Evolutionary conservation across 2,797 vertebrate genomes (phyloP), one percentile per base, ranked within the genome.

Genomic region (Melanotaenia parkinsoni): DNA sequence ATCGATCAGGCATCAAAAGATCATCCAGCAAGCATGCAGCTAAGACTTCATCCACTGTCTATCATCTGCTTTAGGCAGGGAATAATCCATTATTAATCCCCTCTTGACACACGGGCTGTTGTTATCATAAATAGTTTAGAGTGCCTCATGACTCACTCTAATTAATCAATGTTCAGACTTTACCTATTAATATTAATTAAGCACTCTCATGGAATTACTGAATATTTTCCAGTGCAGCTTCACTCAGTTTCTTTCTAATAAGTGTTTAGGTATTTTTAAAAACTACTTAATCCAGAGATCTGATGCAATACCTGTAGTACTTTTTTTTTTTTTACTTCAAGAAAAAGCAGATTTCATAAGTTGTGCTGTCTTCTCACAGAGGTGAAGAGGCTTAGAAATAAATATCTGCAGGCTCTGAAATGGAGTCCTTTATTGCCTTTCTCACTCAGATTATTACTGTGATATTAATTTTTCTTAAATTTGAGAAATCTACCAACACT

Each of bases 81-180:
- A 38, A 60, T 76, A 32, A 78, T 91, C 72, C 70, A 88, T 89
- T 82, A 88, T 91, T 89, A 76, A 89, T 89, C 57, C 54, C 47
- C 67, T 84, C 74, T 59, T 81, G 87, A 87, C 80, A 85, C 67
- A 61, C 58, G 32, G 58, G 77, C 69, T 89, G 82, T 72, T 88
- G 82, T 88, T 77, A 68, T 87, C 83, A 90, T 90, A 61, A 90
- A 90, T 90, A 86, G 70, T 89, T 88, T 67, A 88, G 68, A 75
- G 47, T 28, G 69, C 47, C 54, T 80, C 74, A 13, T 68, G 77
- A 87, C 56, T 60, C 73, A 68, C 68, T 78, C 69, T 64, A 72
- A 84, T 85, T 57, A 90, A 85, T 82, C 78, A 54, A 66, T 83
- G 81, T 85, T 74, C 71, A 58, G 70, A 79, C 60, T 53, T 64